Conservation (phyloP, 2,888 invertebrate genomes). For the Macropis europaea region DNA sequence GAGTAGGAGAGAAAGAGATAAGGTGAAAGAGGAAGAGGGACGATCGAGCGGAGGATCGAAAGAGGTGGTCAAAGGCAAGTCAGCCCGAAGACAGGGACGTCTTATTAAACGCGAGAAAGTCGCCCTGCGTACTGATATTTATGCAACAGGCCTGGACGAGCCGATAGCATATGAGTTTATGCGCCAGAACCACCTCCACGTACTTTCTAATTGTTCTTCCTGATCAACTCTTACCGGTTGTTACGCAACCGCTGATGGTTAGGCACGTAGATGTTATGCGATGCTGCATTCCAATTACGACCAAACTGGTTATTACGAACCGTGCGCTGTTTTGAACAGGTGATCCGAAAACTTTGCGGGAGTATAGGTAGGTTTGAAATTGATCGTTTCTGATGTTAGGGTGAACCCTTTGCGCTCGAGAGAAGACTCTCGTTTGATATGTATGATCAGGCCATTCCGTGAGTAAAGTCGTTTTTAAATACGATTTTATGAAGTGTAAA, state of each 20-base stretch:
- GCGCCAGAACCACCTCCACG: conserved; percentile 37
- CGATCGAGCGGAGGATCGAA: not conserved
- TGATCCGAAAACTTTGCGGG: no score
- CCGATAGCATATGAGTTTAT: conserved; percentile 48
- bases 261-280: conserved; percentile 17
- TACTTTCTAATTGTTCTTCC: conserved; percentile 72
- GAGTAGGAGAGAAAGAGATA: conserved; percentile 28
- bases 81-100: conserved; percentile 2
- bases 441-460: no score
- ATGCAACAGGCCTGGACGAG: conserved; percentile 17
- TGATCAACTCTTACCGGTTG: conserved; percentile 60
- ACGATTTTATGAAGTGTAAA: no score
- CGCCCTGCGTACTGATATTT: conserved; percentile 15
- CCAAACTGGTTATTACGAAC: no score
- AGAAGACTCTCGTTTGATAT: no score
- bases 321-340: no score
- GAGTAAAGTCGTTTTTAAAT: no score
- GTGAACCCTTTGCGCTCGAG: no score
- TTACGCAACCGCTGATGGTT: conserved; percentile 39
- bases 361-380: no score
- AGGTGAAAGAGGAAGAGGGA: conserved; percentile 20
- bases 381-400: no score
- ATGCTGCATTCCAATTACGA: conserved; percentile 20
- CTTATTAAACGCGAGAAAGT: conserved; percentile 51
- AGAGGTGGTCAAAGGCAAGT: no score